A percentile compares a stretch with the other conserved stretches of the same genome.
Conservation (phyloP, 1,140 invertebrate species). For the Stegodyphus dumicola region DNA sequence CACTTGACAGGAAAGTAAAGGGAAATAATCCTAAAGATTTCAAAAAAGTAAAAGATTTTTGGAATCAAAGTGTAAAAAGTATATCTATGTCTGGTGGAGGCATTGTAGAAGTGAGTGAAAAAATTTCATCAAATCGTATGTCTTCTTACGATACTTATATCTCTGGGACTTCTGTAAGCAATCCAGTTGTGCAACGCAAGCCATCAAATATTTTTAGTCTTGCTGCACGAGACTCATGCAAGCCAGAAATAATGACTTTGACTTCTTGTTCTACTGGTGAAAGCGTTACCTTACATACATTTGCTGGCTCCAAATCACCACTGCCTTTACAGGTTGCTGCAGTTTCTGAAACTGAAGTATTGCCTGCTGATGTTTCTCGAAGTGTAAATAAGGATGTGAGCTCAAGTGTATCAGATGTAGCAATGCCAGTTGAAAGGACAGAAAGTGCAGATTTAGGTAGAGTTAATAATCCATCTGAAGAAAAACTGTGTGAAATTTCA, state of each 20-base stretch:
- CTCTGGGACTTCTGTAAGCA: conserved; percentile 13
- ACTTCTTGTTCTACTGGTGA: conserved; percentile 59
- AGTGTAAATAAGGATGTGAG: conserved; percentile 15
- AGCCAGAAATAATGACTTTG: conserved; percentile 53
- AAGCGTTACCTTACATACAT: conserved; percentile 51
- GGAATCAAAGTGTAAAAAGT: conserved; percentile 61
- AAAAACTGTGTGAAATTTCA: conserved; percentile 28
- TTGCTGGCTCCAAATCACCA: conserved; percentile 40
- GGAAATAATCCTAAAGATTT: conserved; percentile 39
- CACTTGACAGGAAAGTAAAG: conserved; percentile 5
- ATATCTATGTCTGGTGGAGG: conserved; percentile 55
- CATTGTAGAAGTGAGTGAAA: conserved; percentile 53
- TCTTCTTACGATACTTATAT: conserved; percentile 47
- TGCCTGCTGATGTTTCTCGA: conserved; percentile 22
- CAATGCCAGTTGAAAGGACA: conserved; percentile 35
- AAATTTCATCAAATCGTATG: conserved; percentile 30
- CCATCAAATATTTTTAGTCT: conserved; percentile 42
- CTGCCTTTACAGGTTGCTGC: conserved; percentile 51
- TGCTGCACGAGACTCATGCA: conserved; percentile 39
- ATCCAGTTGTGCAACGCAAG: conserved; percentile 27
- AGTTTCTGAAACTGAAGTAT: conserved; percentile 53
- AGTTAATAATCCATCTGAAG: conserved; percentile 12
- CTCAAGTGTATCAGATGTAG: conserved; percentile 40
- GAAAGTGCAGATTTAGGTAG: conserved; percentile 21
- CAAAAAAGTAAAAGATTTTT: conserved; percentile 56